phyloP scores from a whole-genome alignment of 2,888 invertebrate species.

The Apomyelois bistriatella region DNA sequence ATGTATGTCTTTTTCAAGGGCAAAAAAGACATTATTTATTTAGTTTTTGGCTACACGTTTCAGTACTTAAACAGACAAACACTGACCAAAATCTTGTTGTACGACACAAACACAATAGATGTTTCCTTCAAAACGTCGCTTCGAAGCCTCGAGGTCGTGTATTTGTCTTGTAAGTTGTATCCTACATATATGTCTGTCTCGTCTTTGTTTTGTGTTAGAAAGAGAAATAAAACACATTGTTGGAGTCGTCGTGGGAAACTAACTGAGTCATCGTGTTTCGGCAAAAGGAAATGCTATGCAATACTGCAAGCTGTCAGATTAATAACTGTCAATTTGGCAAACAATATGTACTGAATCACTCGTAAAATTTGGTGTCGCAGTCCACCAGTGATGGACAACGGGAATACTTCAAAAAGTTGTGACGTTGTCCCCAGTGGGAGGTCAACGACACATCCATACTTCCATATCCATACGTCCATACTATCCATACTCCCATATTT shows the following conservation, averaged over 20 bases:
- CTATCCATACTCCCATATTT: too few species aligned
- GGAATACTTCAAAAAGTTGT: too few species aligned
- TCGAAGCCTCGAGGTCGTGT: conserved; percentile 30
- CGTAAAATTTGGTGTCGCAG: too few species aligned
- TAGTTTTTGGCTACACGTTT: neutral
- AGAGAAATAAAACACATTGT: conserved; percentile 40
- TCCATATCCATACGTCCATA: too few species aligned
- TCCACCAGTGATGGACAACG: too few species aligned
- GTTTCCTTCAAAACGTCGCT: conserved; percentile 32
- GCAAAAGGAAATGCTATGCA: conserved; percentile 26
- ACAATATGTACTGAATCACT: too few species aligned
- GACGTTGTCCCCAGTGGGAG: too few species aligned
- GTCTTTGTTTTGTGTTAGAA: conserved; percentile 23
- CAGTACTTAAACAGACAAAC: neutral
- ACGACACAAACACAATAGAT: conserved; percentile 25
- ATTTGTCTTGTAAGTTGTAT: conserved; percentile 27
- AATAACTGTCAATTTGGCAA: too few species aligned
- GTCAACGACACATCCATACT: too few species aligned
- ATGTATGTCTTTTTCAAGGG: too few species aligned
- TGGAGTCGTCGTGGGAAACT: conserved; percentile 55
- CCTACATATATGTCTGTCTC: conserved; percentile 25
- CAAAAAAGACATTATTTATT: too few species aligned
- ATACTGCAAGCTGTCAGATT: neutral
- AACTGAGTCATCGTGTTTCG: conserved; percentile 44
- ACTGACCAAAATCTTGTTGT: conserved; percentile 1